Conservation (phyloP, 2,113 vertebrate species). For the Alaudala cheleensis region DNA sequence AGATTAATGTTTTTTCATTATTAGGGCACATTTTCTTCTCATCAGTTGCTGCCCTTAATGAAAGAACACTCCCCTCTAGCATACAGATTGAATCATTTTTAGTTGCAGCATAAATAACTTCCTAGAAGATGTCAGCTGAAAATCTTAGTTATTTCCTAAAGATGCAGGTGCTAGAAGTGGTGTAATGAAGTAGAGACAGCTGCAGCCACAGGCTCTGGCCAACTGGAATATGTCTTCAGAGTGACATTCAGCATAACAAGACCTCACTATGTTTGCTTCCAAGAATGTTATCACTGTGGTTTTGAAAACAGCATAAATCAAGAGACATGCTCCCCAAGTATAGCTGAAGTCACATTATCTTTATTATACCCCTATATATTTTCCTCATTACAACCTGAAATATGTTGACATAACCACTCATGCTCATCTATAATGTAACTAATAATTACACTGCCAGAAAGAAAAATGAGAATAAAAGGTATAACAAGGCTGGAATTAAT, state of each 20-base stretch:
- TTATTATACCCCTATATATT: constrained; percentile 54
- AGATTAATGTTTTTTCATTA: constrained; percentile 1
- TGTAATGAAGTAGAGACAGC: constrained; percentile 65
- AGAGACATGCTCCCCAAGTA: constrained; percentile 2
- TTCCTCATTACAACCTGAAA: constrained; percentile 60
- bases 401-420: constrained; percentile 51
- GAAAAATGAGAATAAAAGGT: constrained; percentile 50
- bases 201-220: constrained; percentile 33
- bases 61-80: constrained; percentile 15
- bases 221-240: constrained; percentile 69
- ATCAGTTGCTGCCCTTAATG: constrained; percentile 1
- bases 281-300: constrained; percentile 52
- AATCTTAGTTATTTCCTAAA: constrained; percentile 72
- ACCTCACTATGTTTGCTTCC: constrained; percentile 53
- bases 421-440: constrained; percentile 35
- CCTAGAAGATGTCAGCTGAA: constrained; percentile 67
- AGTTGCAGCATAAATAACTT: constrained; percentile 63
- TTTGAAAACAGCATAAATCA: constrained; percentile 57
- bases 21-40: constrained; percentile 18
- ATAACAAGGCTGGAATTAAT: constrained; percentile 57
- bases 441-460: constrained; percentile 45
- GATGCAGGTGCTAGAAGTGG: constrained; percentile 68
- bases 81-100: constrained; percentile 58
- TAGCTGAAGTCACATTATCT: constrained; percentile 51
- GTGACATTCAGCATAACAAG: constrained; percentile 56